Base-by-base conservation (phyloP, 2,113 vertebrate genomes). In the Oncorhynchus mykiss region DNA sequence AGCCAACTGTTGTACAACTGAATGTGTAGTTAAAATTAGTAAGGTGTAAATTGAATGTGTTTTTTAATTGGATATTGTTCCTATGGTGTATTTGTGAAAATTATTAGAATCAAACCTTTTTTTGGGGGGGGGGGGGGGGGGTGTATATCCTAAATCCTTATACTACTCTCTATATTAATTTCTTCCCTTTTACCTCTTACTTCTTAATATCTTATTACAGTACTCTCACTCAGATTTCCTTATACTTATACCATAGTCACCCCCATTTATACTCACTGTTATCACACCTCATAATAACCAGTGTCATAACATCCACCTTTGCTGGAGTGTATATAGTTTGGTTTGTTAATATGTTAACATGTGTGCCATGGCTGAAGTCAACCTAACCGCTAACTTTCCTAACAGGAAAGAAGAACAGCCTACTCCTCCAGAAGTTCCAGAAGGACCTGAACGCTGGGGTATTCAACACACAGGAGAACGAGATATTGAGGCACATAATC, bases 391-490 rank as follows among this genome's bases (percentile, higher is more conserved):
- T 75, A 14, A 18, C 48, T 39, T 13, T 49, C 81, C 74, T 85
- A 80, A 87, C 92, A 99, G 97, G 97, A 87, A 99, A 99, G 95
- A 99, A 99, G 92, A 99, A 99, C 88, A 99, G 96, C 0, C 95
- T 99, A 87, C 94, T 99, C 77, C 95, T 99, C 85, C 97, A 99
- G 88, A 98, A 99, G 88, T 98, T 99, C 88, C 97, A 99, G 93
- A 98, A 98, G 92, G 97, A 99, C 78, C 95, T 99, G 91, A 99
- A 99, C 86, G 97, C 97, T 1, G 97, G 97, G 51, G 96, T 99
- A 70, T 99, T 99, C 95, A 98, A 99, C 93, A 98, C 97, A 3
- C 97, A 99, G 92, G 97, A 99, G 93, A 99, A 97, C 11, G 97
- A 99, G 93, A 95, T 99, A 82, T 91, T 99, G 94, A 99, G 98